Conservation (phyloP, 2,113 vertebrate genomes). For the Ictalurus punctatus region DNA sequence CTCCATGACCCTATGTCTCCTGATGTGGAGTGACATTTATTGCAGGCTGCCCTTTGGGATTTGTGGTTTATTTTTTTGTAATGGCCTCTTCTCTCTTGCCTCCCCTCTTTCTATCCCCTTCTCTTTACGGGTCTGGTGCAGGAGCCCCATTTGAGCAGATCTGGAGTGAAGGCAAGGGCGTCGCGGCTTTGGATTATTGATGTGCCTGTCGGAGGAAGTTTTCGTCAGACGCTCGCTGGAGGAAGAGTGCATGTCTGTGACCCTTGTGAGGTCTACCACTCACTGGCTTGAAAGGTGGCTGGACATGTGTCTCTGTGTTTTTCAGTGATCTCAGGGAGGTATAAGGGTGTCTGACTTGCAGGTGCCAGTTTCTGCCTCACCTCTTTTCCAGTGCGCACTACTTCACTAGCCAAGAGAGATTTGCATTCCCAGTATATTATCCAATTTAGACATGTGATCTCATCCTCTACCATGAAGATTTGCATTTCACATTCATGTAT, state of each 20-base stretch:
- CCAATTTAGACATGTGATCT: conserved; percentile 13
- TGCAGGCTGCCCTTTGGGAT: conserved; percentile 61
- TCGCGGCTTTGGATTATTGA: conserved; percentile 75
- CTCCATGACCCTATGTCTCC: conserved; percentile 44
- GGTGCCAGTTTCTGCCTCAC: conserved; percentile 33
- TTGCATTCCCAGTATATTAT: neutral
- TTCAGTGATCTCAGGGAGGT: conserved; percentile 24
- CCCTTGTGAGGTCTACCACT: conserved; percentile 45
- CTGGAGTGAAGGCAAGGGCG: conserved; percentile 54
- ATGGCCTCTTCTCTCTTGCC: conserved; percentile 39
- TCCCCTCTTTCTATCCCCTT: neutral
- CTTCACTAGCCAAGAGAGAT: neutral
- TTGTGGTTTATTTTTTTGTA: conserved; percentile 52
- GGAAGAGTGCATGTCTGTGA: conserved; percentile 39
- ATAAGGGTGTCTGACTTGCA: conserved; percentile 11
- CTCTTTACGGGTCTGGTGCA: conserved; percentile 26
- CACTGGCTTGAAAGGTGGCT: conserved; percentile 16
- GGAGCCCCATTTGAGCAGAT: conserved; percentile 53
- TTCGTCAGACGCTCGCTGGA: conserved; percentile 58
- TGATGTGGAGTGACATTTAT: conserved; percentile 63
- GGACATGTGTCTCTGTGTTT: conserved; percentile 19
- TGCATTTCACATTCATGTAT: neutral
- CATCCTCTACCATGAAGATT: conserved; percentile 13
- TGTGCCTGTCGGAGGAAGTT: conserved; percentile 71
- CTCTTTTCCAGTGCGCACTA: neutral